These are phyloP conservation scores for Origma solitaria DNA, from an alignment of 2,113 vertebrate species.

Conservation along the genomic window DNA sequence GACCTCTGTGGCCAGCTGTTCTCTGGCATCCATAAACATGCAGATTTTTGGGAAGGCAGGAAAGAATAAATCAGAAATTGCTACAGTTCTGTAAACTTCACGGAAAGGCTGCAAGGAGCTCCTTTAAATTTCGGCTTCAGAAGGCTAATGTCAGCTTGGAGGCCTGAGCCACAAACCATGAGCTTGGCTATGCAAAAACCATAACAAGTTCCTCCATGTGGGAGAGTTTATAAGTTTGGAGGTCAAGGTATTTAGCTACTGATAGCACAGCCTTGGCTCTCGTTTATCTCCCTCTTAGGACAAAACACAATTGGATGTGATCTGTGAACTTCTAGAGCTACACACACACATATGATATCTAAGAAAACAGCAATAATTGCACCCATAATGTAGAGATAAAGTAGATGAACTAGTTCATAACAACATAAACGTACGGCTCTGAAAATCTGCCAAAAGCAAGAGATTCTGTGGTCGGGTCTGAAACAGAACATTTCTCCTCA, in stretches of 20 bases:
- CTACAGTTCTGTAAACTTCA: slow-evolving; percentile 1
- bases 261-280: background rate
- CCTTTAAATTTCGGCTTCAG: slow-evolving; percentile 29
- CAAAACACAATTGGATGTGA: background rate
- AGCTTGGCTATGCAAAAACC: background rate
- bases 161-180: background rate
- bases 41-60: slow-evolving; percentile 18
- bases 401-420: background rate
- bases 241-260: background rate
- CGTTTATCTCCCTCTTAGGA: background rate
- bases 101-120: background rate
- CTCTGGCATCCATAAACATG: background rate
- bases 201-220: background rate
- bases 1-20: background rate
- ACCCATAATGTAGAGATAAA: background rate
- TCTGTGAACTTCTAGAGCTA: background rate
- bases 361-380: background rate
- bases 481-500: background rate
- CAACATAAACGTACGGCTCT: background rate
- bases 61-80: slow-evolving; percentile 47
- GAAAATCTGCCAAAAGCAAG: background rate
- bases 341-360: background rate
- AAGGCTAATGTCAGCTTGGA: background rate
- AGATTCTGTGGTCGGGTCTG: background rate
- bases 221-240: background rate